Evolutionary conservation across 2,888 invertebrate genomes (phyloP).

Genomic region (Lycaena phlaeas): DNA sequence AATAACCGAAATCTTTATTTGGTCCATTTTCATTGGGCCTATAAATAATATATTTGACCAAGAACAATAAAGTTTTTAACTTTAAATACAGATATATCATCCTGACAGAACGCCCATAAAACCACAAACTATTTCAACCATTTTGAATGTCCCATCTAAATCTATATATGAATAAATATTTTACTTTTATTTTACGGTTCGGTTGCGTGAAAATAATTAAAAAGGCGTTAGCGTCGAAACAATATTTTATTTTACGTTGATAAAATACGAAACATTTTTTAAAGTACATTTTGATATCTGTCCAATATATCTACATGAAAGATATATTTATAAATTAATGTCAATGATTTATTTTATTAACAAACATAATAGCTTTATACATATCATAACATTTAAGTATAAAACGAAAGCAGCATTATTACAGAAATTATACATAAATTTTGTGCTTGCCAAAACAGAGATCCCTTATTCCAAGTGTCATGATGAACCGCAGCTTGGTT

Average conservation of each 20-base stretch:
- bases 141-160: neutral
- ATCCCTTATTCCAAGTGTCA: constrained; percentile 73
- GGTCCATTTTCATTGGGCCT: constrained; percentile 4
- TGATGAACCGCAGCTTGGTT: constrained; percentile 77
- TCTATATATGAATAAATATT: neutral
- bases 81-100: no score
- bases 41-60: neutral
- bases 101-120: neutral
- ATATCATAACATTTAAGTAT: constrained; percentile 27
- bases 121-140: neutral
- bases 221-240: neutral
- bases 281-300: no score
- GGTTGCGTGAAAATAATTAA: neutral
- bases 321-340: no score
- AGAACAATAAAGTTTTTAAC: no score
- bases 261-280: neutral
- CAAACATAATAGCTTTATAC: no score
- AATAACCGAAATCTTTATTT: neutral
- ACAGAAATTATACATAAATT: constrained; percentile 37
- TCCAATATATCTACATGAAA: no score
- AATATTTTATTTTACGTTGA: neutral
- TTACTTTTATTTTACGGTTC: neutral
- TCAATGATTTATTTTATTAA: no score
- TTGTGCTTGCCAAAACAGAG: constrained; percentile 47
- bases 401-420: constrained; percentile 34